Conservation (phyloP, 2,888 invertebrate species). For the Periphyllus acericola region DNA sequence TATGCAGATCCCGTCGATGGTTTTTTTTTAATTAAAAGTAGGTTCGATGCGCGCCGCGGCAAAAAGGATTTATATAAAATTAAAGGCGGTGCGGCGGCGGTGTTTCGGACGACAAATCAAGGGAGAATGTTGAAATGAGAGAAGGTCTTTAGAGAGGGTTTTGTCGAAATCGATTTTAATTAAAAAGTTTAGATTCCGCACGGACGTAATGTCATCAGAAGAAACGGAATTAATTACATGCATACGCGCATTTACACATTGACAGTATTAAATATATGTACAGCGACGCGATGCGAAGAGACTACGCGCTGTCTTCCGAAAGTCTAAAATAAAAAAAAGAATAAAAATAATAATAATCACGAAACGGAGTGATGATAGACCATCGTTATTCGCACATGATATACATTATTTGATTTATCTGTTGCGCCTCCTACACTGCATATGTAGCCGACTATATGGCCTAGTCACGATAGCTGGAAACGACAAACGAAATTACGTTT, state of each 20-base stretch:
- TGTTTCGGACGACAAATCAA: constrained; percentile 18
- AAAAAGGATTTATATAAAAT: constrained; percentile 44
- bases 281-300: background rate
- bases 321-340: background rate
- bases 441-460: background rate
- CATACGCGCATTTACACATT: background rate
- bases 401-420: background rate
- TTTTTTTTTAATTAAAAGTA: constrained; percentile 50
- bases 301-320: background rate
- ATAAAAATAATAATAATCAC: background rate
- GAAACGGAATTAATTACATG: constrained; percentile 36
- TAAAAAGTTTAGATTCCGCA: constrained; percentile 39
- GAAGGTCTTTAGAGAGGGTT: constrained; percentile 1
- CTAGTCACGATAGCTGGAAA: background rate
- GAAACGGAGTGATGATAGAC: background rate
- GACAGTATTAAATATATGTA: no score
- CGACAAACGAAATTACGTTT: background rate
- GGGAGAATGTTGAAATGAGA: constrained; percentile 25
- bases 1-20: constrained; percentile 22
- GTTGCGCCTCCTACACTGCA: background rate
- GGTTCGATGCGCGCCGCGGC: background rate
- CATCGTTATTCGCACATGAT: background rate
- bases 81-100: background rate
- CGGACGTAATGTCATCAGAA: background rate
- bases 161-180: constrained; percentile 45